Percentiles rank a stretch among this genome's conserved stretches.
phyloP scores from a whole-genome alignment of 2,888 invertebrate species.

The Dicycla oo region DNA sequence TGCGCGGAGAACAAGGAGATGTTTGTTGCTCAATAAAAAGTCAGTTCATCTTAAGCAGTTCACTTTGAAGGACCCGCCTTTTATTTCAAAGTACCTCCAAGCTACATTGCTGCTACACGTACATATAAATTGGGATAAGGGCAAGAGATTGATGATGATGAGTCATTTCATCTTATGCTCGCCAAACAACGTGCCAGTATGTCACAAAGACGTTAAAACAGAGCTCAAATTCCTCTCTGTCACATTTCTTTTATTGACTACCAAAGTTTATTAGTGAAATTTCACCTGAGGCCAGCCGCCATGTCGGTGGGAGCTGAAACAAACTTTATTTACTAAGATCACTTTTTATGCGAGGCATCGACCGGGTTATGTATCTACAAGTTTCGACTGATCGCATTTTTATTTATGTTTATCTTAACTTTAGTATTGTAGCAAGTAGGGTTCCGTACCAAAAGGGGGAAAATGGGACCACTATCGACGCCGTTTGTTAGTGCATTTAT shows the following conservation, averaged over 20 bases:
- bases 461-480: background rate
- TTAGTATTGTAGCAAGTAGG: background rate
- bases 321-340: constrained; percentile 53
- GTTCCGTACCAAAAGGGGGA: background rate
- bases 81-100: too few relatives aligned
- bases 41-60: too few relatives aligned
- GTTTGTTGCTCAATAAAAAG: too few relatives aligned
- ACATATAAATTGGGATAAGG: too few relatives aligned
- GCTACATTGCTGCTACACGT: too few relatives aligned
- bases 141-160: background rate
- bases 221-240: constrained; percentile 81
- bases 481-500: background rate
- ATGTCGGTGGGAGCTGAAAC: constrained; percentile 30
- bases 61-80: too few relatives aligned
- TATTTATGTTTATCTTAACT: constrained; percentile 41
- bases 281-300: constrained; percentile 74
- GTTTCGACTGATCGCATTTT: constrained; percentile 33
- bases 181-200: constrained; percentile 59
- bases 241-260: constrained; percentile 86
- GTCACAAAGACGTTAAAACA: constrained; percentile 73
- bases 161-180: background rate
- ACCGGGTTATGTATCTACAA: constrained; percentile 27
- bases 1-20: too few relatives aligned
- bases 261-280: constrained; percentile 85
- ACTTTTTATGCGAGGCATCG: constrained; percentile 35